These are phyloP conservation scores for Serinus canaria DNA, from an alignment of 2,113 vertebrate genomes.

Conservation along the genomic window DNA sequence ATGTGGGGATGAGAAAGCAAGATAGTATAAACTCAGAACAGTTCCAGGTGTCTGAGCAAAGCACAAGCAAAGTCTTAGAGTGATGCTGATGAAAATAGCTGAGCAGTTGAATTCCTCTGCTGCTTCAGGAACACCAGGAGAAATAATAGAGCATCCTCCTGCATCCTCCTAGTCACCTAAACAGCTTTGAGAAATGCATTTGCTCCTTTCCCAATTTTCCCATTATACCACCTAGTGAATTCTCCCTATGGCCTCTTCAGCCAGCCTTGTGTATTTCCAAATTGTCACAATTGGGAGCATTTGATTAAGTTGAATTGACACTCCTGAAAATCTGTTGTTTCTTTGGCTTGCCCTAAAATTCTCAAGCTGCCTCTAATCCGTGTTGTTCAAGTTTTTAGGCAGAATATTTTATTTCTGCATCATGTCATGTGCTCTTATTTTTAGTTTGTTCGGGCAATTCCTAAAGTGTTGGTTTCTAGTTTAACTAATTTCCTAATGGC, in stretches of 20 bases:
- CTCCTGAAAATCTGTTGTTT: not conserved
- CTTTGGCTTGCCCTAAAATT: not conserved
- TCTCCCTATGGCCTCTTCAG: not conserved
- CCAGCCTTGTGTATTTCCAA: not conserved
- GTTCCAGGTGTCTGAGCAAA: not conserved
- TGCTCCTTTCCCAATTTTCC: not conserved
- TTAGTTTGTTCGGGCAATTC: constrained; percentile 40
- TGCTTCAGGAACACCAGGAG: not conserved
- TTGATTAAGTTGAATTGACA: not conserved
- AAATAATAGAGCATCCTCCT: not conserved
- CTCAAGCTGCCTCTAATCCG: not conserved
- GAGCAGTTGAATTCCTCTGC: not conserved
- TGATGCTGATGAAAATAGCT: not conserved
- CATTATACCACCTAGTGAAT: not conserved
- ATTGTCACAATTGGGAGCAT: not conserved
- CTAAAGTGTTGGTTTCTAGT: constrained; percentile 42
- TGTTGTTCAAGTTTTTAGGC: constrained; percentile 5
- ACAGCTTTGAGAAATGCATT: not conserved
- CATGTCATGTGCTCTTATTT: constrained; percentile 29
- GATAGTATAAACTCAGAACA: not conserved
- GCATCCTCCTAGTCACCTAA: not conserved
- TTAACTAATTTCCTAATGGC: constrained; percentile 28
- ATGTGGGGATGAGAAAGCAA: not conserved
- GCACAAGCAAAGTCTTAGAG: not conserved
- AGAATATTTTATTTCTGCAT: constrained; percentile 13